Percentiles rank a stretch among this genome's conserved stretches.
phyloP scores from a whole-genome alignment of 2,888 invertebrate species.

The Ptychoptera contaminata region DNA sequence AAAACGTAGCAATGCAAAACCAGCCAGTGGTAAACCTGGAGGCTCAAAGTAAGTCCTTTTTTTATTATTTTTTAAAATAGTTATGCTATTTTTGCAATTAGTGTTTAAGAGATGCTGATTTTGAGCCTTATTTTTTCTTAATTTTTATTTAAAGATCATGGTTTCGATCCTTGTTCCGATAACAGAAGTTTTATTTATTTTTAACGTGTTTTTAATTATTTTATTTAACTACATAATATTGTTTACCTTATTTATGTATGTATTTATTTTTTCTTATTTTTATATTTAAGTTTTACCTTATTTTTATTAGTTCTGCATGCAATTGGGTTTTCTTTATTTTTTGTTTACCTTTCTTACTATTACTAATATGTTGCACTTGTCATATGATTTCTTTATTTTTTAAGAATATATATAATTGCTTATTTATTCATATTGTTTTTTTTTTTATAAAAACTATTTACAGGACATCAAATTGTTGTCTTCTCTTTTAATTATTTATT shows the following conservation, averaged over 20 bases:
- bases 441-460: too few relatives aligned
- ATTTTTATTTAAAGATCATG: slow-evolving; percentile 1
- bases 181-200: not conserved
- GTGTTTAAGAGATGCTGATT: not conserved
- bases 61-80: not conserved
- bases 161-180: slow-evolving; percentile 1
- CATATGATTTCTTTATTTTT: too few relatives aligned
- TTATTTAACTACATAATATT: not conserved
- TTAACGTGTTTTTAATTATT: not conserved
- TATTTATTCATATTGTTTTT: too few relatives aligned
- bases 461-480: too few relatives aligned
- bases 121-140: not conserved
- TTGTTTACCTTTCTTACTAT: not conserved
- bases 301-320: too few relatives aligned
- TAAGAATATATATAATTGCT: too few relatives aligned
- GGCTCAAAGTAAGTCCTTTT: not conserved
- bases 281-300: not conserved
- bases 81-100: not conserved
- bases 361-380: too few relatives aligned
- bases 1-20: slow-evolving; percentile 18
- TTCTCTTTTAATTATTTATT: too few relatives aligned
- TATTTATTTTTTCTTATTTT: not conserved
- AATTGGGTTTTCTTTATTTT: not conserved
- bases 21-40: slow-evolving; percentile 11
- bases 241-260: not conserved